phyloP scores from a whole-genome alignment of 2,888 invertebrate genomes.

The Pollenia amentaria region DNA sequence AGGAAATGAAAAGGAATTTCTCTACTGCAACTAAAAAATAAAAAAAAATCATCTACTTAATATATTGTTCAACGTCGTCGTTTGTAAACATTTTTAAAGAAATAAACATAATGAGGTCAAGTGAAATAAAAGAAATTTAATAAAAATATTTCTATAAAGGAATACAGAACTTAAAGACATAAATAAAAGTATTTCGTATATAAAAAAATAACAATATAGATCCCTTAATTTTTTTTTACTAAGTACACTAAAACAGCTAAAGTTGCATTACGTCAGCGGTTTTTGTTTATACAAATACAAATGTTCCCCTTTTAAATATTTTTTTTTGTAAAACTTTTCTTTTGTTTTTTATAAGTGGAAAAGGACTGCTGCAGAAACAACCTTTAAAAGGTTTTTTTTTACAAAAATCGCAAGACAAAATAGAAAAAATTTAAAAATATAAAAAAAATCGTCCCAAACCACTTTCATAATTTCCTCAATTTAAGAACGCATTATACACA shows the following conservation, averaged over 20 bases:
- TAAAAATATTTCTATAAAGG: neutral
- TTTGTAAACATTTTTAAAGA: neutral
- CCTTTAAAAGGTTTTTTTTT: too few species aligned
- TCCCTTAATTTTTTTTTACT: neutral
- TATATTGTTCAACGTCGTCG: neutral
- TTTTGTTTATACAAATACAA: neutral
- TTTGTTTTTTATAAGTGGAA: neutral
- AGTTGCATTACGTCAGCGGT: neutral
- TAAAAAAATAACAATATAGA: neutral
- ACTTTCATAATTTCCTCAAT: too few species aligned
- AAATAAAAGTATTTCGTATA: neutral
- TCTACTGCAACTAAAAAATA: too few species aligned
- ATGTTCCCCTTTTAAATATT: neutral
- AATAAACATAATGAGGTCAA: slow-evolving; percentile 10
- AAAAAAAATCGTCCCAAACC: too few species aligned
- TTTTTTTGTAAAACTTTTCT: neutral
- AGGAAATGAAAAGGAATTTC: too few species aligned
- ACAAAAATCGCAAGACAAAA: too few species aligned
- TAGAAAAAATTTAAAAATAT: too few species aligned
- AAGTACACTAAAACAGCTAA: neutral
- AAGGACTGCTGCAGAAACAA: too few species aligned
- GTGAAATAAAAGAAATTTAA: neutral
- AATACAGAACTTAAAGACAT: neutral
- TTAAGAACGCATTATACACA: too few species aligned
- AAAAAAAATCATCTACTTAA: too few species aligned